These are phyloP conservation scores for Epistrophe eligans DNA, from an alignment of 2,888 invertebrate genomes.

Conservation along the genomic window DNA sequence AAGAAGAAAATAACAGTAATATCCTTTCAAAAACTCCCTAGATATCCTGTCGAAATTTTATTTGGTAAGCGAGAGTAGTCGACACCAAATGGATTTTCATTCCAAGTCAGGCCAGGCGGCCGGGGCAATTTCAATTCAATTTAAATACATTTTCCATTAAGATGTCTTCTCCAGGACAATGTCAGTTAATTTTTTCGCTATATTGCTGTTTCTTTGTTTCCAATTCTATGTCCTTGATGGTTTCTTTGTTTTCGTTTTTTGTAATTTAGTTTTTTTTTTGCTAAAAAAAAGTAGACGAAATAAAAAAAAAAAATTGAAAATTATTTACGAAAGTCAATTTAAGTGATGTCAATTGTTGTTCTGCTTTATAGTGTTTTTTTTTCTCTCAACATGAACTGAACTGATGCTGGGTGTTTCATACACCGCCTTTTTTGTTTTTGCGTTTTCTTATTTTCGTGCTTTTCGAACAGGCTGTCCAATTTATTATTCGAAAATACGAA, in stretches of 20 bases:
- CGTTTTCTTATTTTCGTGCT: not conserved
- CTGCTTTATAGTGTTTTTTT: constrained; percentile 32
- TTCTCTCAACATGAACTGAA: constrained; percentile 52
- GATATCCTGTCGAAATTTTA: constrained; percentile 33
- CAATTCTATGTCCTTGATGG: constrained; percentile 6
- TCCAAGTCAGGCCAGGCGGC: not conserved
- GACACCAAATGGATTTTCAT: constrained; percentile 34
- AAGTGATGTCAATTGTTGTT: constrained; percentile 72
- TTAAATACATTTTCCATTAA: constrained; percentile 75
- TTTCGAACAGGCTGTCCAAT: constrained; percentile 51
- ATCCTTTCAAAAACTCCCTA: constrained; percentile 14
- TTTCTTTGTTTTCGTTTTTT: not conserved
- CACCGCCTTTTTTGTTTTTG: not conserved
- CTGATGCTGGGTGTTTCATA: constrained; percentile 40
- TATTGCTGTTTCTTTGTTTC: constrained; percentile 38
- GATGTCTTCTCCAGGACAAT: constrained; percentile 71
- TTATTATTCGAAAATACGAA: constrained; percentile 69
- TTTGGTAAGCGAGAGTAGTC: not conserved
- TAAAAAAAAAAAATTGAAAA: constrained; percentile 46
- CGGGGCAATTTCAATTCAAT: constrained; percentile 70
- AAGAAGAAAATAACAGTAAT: not conserved
- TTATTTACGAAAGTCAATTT: constrained; percentile 74
- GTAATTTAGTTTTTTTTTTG: not conserved
- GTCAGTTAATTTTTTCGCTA: constrained; percentile 61
- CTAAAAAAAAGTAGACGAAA: not conserved